phyloP scores from a whole-genome alignment of 2,888 invertebrate species.

The Heliconius hortense region DNA sequence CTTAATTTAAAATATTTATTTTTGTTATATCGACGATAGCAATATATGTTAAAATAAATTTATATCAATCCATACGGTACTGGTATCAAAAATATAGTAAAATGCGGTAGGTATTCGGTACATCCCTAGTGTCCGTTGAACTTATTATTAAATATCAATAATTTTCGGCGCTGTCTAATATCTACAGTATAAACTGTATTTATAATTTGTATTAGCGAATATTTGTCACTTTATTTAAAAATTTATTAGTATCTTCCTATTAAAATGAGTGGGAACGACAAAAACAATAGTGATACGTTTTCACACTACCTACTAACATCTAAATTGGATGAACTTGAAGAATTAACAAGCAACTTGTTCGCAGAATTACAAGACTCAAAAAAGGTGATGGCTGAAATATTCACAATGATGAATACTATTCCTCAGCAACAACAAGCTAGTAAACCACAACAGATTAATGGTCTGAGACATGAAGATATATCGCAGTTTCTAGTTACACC shows the following conservation, averaged over 20 bases:
- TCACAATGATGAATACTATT: slow-evolving; percentile 57
- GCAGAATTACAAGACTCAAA: slow-evolving; percentile 67
- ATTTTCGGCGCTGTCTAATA: neutral
- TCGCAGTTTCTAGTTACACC: slow-evolving; percentile 59
- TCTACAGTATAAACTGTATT: neutral
- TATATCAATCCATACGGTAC: neutral
- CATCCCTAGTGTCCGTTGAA: slow-evolving; percentile 1
- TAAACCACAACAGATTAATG: slow-evolving; percentile 44
- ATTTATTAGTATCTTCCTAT: neutral
- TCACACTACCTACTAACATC: slow-evolving; percentile 61
- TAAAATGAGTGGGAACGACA: slow-evolving; percentile 48
- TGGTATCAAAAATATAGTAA: neutral
- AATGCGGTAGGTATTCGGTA: neutral
- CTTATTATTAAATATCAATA: slow-evolving; percentile 8
- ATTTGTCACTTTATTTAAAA: neutral
- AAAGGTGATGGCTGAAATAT: slow-evolving; percentile 64
- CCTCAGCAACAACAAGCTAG: slow-evolving; percentile 44
- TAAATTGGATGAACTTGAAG: slow-evolving; percentile 64
- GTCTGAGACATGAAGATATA: slow-evolving; percentile 56
- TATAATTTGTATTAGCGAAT: neutral
- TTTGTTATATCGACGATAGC: no score
- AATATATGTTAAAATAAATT: neutral
- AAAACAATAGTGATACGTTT: slow-evolving; percentile 52
- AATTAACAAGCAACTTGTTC: slow-evolving; percentile 64
- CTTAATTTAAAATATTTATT: no score